Base-by-base conservation (phyloP, 2,888 invertebrate species). In the Lasioglossum calceatum region DNA sequence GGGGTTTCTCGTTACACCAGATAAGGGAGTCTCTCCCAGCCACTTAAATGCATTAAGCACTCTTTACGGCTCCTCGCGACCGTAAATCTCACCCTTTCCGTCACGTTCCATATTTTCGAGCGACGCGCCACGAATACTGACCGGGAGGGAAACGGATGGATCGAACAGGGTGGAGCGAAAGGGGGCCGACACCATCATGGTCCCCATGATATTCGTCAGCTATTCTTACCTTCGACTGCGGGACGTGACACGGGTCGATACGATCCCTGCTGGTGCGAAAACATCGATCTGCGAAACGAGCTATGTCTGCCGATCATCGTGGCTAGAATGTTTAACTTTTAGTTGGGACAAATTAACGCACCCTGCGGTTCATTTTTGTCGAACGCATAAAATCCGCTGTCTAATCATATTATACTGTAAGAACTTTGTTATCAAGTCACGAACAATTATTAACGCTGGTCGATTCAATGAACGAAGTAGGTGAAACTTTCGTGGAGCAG, bases 61-160 rank as follows among this genome's bases (percentile, higher is more conserved):
- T 81, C 84, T 88, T 89, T 88, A 87, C 77, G 87, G 81, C 79
- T 32, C 79, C 82, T 76, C 77, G 54, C 50, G 81, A 81, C 85
- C 91, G 88, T 93, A 92, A 93, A 94, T 93, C 89, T 90, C 88
- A 83, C 86, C 81, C 89, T 90, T 89, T 89, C 81, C 88, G 90
- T 91, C 92, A 90, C 91, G 92, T 92, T 92, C 90, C 92, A 93
- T 93, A 93, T 93, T 92, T 92, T 87, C 88, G 79, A 79, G 73
- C 84, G 81, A 82, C 82, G 85, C 86, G 79, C 8, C 36, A 36
- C 64, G 87, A 83, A 87, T 86, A 54, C 73, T 10, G 50, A 54
- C 39, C 16, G 8, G 36, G 36, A 36, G 67, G n/a, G 14, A 14
- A 73, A 16, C 4, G 54, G 54, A 54, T n/a, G 54, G 80, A 82